These are phyloP conservation scores for Melanotaenia boesemani DNA, from an alignment of 2,797 vertebrate genomes.

Conservation along the genomic window DNA sequence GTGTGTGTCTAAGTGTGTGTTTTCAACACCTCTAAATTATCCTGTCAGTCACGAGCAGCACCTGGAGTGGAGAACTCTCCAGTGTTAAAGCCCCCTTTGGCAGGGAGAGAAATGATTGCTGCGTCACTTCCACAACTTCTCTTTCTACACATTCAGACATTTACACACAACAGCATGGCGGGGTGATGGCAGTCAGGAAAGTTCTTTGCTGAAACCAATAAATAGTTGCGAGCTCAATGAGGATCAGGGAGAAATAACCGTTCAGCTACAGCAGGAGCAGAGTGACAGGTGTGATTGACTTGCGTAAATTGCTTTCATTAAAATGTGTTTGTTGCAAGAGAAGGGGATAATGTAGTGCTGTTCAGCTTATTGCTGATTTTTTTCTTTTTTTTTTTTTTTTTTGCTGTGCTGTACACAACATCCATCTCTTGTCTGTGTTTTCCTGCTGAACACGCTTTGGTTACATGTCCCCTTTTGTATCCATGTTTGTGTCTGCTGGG, in stretches of 20 bases:
- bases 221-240: conserved; percentile 42
- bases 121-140: conserved; percentile 45
- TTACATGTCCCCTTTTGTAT: conserved; percentile 14
- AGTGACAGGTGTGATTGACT: conserved; percentile 45
- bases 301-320: conserved; percentile 58
- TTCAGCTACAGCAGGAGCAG: conserved; percentile 16
- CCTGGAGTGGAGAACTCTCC: conserved; percentile 54
- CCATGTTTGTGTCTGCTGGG: conserved; percentile 19
- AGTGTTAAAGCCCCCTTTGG: conserved; percentile 54
- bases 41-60: conserved; percentile 70
- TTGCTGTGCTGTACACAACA: neutral
- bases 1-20: conserved; percentile 15
- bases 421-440: conserved; percentile 16
- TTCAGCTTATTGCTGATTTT: conserved; percentile 15
- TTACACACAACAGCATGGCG: neutral
- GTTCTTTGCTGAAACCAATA: conserved; percentile 43
- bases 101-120: conserved; percentile 58
- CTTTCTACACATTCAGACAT: conserved; percentile 5
- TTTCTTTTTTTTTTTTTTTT: neutral
- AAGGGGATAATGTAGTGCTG: conserved; percentile 13
- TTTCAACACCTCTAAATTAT: conserved; percentile 67
- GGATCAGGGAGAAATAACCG: conserved; percentile 49
- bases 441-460: conserved; percentile 13
- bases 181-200: conserved; percentile 41
- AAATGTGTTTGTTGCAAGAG: conserved; percentile 30